Evolutionary conservation across 2,797 vertebrate genomes (phyloP).

Genomic region (Dendrocincla fuliginosa): DNA sequence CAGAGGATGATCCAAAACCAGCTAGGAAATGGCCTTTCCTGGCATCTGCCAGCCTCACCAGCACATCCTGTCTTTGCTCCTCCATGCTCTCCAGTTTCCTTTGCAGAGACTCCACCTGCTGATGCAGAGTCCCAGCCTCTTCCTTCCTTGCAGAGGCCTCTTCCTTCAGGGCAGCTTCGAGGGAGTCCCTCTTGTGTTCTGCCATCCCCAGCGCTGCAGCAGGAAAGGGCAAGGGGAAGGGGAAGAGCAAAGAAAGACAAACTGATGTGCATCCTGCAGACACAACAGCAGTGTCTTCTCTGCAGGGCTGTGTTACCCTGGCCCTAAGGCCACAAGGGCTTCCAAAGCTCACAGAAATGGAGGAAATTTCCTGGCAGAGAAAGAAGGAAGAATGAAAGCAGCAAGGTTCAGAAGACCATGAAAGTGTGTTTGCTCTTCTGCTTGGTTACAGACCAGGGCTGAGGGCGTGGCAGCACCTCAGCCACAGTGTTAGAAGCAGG

Average conservation of each 20-base stretch:
- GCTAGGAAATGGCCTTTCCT: background rate
- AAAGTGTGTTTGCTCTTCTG: background rate
- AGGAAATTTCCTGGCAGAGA: background rate
- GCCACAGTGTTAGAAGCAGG: background rate
- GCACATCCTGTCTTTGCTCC: slow-evolving; percentile 51
- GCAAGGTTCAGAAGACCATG: background rate
- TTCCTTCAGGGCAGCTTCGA: slow-evolving; percentile 23
- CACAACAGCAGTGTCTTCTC: background rate
- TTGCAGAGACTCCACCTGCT: slow-evolving; percentile 59
- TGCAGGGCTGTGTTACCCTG: background rate
- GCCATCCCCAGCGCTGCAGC: background rate
- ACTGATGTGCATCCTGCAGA: background rate
- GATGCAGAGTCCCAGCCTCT: slow-evolving; percentile 46
- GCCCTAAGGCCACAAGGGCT: background rate
- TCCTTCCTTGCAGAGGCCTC: slow-evolving; percentile 51
- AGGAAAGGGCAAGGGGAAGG: background rate
- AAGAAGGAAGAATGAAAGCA: background rate
- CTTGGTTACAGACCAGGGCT: background rate
- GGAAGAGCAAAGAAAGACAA: background rate
- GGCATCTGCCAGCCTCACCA: slow-evolving; percentile 50
- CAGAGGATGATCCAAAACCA: background rate
- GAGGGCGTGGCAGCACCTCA: background rate
- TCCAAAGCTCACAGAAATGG: background rate
- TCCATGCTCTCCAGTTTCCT: slow-evolving; percentile 41
- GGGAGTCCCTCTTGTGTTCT: background rate